Base-by-base conservation (phyloP, 2,113 vertebrate genomes). In the Phocoena phocoena region DNA sequence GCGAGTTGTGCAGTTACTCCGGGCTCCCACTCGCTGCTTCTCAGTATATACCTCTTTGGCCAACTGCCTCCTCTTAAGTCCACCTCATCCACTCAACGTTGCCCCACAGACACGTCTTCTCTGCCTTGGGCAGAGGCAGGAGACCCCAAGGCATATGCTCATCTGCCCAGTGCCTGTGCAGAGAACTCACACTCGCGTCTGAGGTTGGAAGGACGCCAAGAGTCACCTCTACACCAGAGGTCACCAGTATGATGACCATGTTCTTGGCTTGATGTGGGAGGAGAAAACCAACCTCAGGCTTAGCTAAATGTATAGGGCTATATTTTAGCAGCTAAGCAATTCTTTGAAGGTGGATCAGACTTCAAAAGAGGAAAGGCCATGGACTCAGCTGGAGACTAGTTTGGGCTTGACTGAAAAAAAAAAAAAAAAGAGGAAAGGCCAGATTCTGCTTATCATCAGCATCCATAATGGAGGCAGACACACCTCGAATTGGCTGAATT, bases 1-100 rank as follows among this genome's bases (percentile, higher is more conserved):
- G 41, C 68, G 38, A 44, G 50, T 26, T 5, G 1, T 26, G 50
- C 86, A 4, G 28, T 47, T 41, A 36, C 62, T 83, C 91, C 70
- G 77, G 67, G 79, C 81, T 83, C 17, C 63, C 53, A 33, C 28
- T 68, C 2, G 0, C 33, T 55, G 36, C n/a, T 81, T 55, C 83
- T 96, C 79, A 53, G 74, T 88, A 73, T 44, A 85, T 87, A 90
- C 70, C 92, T 95, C 95, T 82, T 50, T 55, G 63, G 47, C 63
- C 85, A 53, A 7, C 2, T 41, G 10, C 90, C 36, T 58, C 67
- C 41, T 79, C 86, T n/a, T 38, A 14, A 18, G 5, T 44, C 58
- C 53, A 5, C 25, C 36, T 68, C n/a, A 10, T 23, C 70, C 65
- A 2, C 65, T 62, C 68, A 70, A 17, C n/a, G 77, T 65, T 60